A percentile compares a stretch with the other conserved stretches of the same genome.
phyloP scores from a whole-genome alignment of 2,888 invertebrate species.

The Clivina fossor region DNA sequence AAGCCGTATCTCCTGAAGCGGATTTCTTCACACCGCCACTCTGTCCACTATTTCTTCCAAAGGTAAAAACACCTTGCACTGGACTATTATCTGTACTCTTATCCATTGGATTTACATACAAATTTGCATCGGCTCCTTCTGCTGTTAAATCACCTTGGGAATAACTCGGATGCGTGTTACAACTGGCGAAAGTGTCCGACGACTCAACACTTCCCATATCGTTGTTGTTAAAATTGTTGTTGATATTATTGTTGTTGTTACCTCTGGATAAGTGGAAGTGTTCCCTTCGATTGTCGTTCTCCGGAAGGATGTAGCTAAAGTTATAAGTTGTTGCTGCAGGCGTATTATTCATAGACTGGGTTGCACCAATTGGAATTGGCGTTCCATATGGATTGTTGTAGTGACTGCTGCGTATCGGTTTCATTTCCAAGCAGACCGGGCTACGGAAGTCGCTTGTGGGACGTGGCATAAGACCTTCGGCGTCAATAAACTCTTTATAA shows the following conservation, averaged over 20 bases:
- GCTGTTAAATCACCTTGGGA: slow-evolving; percentile 78
- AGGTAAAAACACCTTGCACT: slow-evolving; percentile 46
- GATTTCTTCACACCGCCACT: slow-evolving; percentile 71
- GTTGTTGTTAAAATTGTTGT: slow-evolving; percentile 51
- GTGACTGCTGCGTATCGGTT: slow-evolving; percentile 62
- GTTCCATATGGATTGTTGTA: slow-evolving; percentile 55
- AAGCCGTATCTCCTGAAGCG: slow-evolving; percentile 74
- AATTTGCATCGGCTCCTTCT: slow-evolving; percentile 65
- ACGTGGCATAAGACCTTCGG: slow-evolving; percentile 85
- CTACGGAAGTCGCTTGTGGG: slow-evolving; percentile 82
- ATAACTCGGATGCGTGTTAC: slow-evolving; percentile 92
- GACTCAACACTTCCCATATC: slow-evolving; percentile 67
- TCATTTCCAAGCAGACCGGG: slow-evolving; percentile 81
- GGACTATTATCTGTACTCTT: slow-evolving; percentile 58
- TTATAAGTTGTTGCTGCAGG: slow-evolving; percentile 36
- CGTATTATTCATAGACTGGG: slow-evolving; percentile 4
- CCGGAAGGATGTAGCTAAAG: slow-evolving; percentile 38
- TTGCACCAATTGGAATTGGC: slow-evolving; percentile 37
- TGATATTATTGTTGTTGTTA: slow-evolving; percentile 44
- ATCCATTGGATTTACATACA: slow-evolving; percentile 86
- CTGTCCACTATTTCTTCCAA: slow-evolving; percentile 37
- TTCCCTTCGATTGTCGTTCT: slow-evolving; percentile 14
- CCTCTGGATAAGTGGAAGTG: slow-evolving; percentile 37
- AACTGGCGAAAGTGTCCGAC: slow-evolving; percentile 94
- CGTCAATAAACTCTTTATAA: slow-evolving; percentile 88